Conservation (phyloP, 2,888 invertebrate species). For the Platerodrilus igneus region DNA sequence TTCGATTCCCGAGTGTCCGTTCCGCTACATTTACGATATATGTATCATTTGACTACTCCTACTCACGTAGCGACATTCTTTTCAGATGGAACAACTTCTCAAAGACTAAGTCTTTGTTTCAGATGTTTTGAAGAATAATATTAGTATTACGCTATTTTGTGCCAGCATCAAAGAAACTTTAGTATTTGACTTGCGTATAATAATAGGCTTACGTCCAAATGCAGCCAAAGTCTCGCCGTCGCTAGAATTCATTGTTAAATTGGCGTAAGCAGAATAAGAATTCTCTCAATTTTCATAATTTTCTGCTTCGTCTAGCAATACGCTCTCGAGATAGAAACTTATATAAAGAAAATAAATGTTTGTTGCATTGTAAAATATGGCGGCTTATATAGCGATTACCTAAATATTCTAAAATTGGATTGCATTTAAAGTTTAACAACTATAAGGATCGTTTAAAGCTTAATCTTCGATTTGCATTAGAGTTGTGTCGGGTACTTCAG, state of each 20-base stretch:
- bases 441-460: constrained; percentile 30
- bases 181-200: constrained; percentile 18
- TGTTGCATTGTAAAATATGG: constrained; percentile 12
- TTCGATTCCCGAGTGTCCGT: constrained; percentile 11
- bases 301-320: constrained; percentile 39
- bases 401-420: constrained; percentile 17
- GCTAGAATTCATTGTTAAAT: constrained; percentile 45
- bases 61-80: not conserved
- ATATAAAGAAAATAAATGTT: constrained; percentile 26
- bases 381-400: not conserved
- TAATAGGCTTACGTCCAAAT: constrained; percentile 42
- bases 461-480: constrained; percentile 37
- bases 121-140: too few species aligned
- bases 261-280: constrained; percentile 41
- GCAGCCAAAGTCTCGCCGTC: constrained; percentile 39
- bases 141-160: constrained; percentile 14
- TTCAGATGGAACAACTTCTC: constrained; percentile 1
- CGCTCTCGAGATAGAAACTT: constrained; percentile 35
- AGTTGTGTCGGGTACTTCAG: constrained; percentile 50
- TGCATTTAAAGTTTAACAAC: constrained; percentile 29
- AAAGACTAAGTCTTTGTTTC: too few species aligned
- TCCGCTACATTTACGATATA: constrained; percentile 5
- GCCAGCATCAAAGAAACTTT: constrained; percentile 31
- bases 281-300: constrained; percentile 47
- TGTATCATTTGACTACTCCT: constrained; percentile 1